Conservation (phyloP, 2,888 invertebrate species). For the Apamea sordens region DNA sequence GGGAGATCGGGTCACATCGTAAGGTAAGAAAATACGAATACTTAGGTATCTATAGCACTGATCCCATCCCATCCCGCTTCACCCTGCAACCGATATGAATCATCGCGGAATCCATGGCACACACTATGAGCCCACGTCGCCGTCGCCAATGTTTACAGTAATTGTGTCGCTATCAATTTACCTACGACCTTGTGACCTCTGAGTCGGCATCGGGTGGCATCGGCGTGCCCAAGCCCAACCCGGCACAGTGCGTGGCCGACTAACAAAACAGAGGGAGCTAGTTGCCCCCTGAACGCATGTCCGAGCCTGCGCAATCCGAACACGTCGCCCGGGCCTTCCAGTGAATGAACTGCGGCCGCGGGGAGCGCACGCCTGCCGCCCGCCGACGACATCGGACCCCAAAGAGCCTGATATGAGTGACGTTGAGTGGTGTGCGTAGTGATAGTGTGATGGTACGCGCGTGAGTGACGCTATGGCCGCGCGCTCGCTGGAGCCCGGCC, state of each 20-base stretch:
- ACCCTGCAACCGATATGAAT: conserved; percentile 43
- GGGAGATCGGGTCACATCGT: not conserved
- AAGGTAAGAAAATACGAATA: conserved; percentile 15
- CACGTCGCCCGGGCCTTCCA: conserved; percentile 84
- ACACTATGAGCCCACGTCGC: conserved; percentile 38
- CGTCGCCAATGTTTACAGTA: conserved; percentile 72
- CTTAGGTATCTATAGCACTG: not conserved
- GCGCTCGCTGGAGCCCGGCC: conserved; percentile 84
- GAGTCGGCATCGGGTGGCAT: conserved; percentile 72
- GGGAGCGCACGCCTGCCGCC: conserved; percentile 75
- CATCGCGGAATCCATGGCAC: conserved; percentile 33
- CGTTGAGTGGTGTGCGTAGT: conserved; percentile 77
- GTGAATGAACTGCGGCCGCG: conserved; percentile 84
- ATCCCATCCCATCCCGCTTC: not conserved
- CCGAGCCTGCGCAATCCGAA: conserved; percentile 84
- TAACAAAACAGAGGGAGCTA: conserved; percentile 81
- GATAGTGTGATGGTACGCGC: conserved; percentile 79
- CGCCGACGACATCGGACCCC: conserved; percentile 64
- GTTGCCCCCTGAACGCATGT: conserved; percentile 79
- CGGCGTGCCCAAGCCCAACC: conserved; percentile 74
- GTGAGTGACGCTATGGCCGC: conserved; percentile 86
- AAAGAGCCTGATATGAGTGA: conserved; percentile 79
- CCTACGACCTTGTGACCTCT: conserved; percentile 88
- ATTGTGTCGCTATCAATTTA: conserved; percentile 74
- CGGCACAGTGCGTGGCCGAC: conserved; percentile 80